Conservation (phyloP, 2,797 vertebrate genomes). For the Onychomys torridus region DNA sequence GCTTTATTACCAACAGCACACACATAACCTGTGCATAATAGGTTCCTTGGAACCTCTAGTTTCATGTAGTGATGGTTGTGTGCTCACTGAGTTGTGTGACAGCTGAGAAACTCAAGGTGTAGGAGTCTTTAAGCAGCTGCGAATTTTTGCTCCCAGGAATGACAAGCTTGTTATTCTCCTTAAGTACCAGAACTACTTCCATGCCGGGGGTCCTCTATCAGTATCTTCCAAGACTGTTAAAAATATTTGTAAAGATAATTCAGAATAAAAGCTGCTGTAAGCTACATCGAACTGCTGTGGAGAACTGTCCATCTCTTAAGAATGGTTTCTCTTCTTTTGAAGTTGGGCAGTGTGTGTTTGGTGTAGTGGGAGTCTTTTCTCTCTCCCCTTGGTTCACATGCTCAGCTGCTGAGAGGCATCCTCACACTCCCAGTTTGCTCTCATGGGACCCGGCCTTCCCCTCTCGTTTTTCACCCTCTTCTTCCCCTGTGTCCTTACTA, state of each 20-base stretch:
- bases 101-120: not conserved
- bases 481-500: not conserved
- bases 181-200: not conserved
- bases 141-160: not conserved
- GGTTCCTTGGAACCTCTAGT: not conserved
- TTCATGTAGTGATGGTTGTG: not conserved
- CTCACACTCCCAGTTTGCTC: not conserved
- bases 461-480: not conserved
- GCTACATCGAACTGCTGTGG: not conserved
- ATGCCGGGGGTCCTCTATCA: not conserved
- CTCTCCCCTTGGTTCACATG: not conserved
- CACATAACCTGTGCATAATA: not conserved
- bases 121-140: not conserved
- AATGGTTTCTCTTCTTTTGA: not conserved
- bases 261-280: not conserved
- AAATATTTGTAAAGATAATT: not conserved
- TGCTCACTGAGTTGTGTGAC: not conserved
- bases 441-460: not conserved
- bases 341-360: not conserved
- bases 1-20: not conserved
- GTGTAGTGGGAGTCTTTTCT: not conserved
- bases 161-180: not conserved
- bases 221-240: not conserved
- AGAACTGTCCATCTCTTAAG: not conserved
- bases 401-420: not conserved